These are phyloP conservation scores for Aegotheles bennettii DNA, from an alignment of 2,113 vertebrate genomes.

Conservation along the genomic window DNA sequence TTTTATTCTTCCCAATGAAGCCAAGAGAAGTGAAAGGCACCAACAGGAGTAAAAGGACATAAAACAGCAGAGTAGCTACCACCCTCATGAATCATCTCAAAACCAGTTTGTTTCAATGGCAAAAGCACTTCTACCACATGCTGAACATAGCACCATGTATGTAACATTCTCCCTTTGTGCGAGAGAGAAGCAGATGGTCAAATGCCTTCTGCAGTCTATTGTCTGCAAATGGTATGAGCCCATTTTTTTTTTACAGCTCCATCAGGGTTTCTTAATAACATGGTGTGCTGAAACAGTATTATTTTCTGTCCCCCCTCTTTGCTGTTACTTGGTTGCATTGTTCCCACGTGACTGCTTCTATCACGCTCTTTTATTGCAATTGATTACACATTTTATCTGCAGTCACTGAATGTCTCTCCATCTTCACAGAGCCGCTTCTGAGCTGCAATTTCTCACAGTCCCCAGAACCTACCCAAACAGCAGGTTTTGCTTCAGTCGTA, in stretches of 20 bases:
- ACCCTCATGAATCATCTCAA: neutral
- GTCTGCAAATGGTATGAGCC: neutral
- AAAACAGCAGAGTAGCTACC: neutral
- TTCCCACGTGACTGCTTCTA: neutral
- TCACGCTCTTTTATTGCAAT: accelerated
- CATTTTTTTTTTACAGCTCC: neutral
- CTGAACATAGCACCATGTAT: neutral
- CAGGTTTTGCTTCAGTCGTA: neutral
- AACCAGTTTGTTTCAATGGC: neutral
- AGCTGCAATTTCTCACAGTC: neutral
- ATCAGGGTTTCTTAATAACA: neutral
- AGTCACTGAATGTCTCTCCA: neutral
- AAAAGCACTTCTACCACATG: neutral
- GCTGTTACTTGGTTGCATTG: neutral
- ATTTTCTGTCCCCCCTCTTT: neutral
- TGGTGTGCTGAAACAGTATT: neutral
- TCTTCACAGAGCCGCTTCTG: neutral
- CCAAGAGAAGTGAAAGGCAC: neutral
- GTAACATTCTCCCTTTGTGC: neutral
- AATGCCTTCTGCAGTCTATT: conserved; percentile 4
- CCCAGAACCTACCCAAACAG: neutral
- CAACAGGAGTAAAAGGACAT: neutral
- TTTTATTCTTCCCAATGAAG: neutral
- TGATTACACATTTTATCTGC: neutral
- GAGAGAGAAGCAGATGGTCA: neutral